phyloP scores from a whole-genome alignment of 2,797 vertebrate species.

The Valencia hispanica region DNA sequence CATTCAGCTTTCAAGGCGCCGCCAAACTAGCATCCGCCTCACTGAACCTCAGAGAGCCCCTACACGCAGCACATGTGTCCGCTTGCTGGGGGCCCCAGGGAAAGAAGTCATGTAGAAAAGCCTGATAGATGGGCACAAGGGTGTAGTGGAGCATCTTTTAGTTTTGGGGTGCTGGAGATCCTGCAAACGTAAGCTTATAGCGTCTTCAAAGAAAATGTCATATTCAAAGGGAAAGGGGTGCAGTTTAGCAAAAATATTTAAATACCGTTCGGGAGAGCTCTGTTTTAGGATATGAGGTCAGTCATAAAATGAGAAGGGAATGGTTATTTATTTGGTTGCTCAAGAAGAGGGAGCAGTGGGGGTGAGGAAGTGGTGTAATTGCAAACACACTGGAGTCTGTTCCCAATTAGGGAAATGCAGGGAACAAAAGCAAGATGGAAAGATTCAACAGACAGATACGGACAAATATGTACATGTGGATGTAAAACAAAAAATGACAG shows the following conservation, averaged over 20 bases:
- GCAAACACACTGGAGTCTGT: conserved; percentile 77
- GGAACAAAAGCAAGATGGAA: conserved; percentile 71
- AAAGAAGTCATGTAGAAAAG: conserved; percentile 52
- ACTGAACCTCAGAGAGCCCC: conserved; percentile 64
- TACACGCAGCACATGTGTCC: conserved; percentile 79
- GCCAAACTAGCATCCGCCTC: conserved; percentile 70
- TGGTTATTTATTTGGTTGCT: conserved; percentile 60
- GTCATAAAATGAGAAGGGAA: conserved; percentile 39
- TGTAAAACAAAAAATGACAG: conserved; percentile 20
- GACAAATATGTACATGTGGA: conserved; percentile 57
- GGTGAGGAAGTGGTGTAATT: conserved; percentile 80
- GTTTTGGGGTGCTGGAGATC: background rate
- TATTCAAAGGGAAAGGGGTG: conserved; percentile 6
- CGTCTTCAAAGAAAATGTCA: background rate
- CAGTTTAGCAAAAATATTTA: conserved; percentile 27
- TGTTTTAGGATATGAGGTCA: conserved; percentile 35
- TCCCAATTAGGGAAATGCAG: conserved; percentile 75
- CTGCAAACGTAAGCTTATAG: background rate
- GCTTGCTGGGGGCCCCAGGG: conserved; percentile 59
- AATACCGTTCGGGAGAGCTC: conserved; percentile 15
- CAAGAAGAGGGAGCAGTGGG: conserved; percentile 49
- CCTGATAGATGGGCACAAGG: conserved; percentile 35
- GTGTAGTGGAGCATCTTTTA: conserved; percentile 13
- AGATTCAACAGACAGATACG: conserved; percentile 79
- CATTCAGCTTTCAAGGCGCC: conserved; percentile 74